Evolutionary conservation across 2,113 vertebrate species (phyloP).

Genomic region (Antechinus flavipes): DNA sequence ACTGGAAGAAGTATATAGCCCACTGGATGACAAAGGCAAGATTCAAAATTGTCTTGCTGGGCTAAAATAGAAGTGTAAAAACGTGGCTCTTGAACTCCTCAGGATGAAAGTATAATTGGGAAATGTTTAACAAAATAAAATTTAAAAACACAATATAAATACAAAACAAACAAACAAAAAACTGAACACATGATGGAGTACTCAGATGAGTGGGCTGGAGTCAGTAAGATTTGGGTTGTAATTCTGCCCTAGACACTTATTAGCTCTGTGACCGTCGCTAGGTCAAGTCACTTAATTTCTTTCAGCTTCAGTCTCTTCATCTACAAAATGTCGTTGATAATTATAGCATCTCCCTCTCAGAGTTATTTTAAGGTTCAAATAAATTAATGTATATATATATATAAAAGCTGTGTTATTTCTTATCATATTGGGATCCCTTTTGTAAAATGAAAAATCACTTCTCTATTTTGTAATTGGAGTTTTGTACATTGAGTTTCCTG

Average conservation of each 20-base stretch:
- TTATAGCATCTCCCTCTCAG: background rate
- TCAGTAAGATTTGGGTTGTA: background rate
- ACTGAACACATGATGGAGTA: background rate
- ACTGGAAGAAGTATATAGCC: too few species aligned
- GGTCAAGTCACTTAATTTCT: background rate
- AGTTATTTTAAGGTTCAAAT: background rate
- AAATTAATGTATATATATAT: background rate
- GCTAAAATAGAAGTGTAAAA: too few species aligned
- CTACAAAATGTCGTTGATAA: background rate
- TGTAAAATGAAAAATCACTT: constrained; percentile 14
- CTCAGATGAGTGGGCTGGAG: too few species aligned
- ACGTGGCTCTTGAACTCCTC: too few species aligned
- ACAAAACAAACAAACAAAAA: too few species aligned
- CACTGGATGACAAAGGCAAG: too few species aligned
- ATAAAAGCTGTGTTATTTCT: background rate
- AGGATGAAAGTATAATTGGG: too few species aligned
- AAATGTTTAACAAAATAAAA: too few species aligned
- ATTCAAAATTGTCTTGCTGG: too few species aligned
- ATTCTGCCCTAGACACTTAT: background rate
- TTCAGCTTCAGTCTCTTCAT: background rate
- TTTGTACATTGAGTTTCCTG: constrained; percentile 50
- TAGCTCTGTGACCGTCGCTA: background rate
- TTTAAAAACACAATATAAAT: too few species aligned
- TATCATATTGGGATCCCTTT: background rate
- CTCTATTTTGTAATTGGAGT: constrained; percentile 29